Evolutionary conservation across 2,113 vertebrate species (phyloP).

Genomic region (Puffinus mauretanicus): DNA sequence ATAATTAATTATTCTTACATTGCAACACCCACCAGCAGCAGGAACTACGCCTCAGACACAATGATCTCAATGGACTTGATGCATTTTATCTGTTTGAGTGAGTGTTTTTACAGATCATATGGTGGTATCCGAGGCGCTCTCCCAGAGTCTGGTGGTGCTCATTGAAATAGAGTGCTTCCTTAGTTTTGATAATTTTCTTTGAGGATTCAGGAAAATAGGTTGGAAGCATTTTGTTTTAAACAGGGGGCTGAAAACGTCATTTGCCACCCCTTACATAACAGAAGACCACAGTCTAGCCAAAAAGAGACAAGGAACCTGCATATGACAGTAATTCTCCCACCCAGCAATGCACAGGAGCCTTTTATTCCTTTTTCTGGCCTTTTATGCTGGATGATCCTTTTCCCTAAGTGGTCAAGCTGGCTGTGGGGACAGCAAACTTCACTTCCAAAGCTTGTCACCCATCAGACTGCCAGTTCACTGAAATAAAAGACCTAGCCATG

Average conservation of each 20-base stretch:
- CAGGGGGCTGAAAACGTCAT: not conserved
- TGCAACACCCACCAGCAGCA: not conserved
- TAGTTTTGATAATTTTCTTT: not conserved
- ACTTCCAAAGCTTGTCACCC: not conserved
- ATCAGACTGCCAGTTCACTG: not conserved
- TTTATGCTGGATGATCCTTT: not conserved
- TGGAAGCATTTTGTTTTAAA: not conserved
- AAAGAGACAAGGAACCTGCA: not conserved
- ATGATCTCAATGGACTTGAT: not conserved
- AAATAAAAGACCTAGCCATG: not conserved
- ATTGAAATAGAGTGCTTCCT: not conserved
- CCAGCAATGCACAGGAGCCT: not conserved
- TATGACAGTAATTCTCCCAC: not conserved
- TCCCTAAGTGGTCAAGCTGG: not conserved
- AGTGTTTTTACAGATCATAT: not conserved
- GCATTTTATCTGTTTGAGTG: not conserved
- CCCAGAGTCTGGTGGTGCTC: not conserved
- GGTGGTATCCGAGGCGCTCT: not conserved
- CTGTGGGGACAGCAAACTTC: not conserved
- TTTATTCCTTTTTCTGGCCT: not conserved
- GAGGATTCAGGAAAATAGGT: not conserved
- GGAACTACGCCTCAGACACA: not conserved
- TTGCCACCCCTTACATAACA: not conserved
- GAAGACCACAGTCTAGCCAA: not conserved
- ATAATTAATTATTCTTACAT: not conserved